Conservation (phyloP, 2,888 invertebrate genomes). For the Lacanobia wlatinum region DNA sequence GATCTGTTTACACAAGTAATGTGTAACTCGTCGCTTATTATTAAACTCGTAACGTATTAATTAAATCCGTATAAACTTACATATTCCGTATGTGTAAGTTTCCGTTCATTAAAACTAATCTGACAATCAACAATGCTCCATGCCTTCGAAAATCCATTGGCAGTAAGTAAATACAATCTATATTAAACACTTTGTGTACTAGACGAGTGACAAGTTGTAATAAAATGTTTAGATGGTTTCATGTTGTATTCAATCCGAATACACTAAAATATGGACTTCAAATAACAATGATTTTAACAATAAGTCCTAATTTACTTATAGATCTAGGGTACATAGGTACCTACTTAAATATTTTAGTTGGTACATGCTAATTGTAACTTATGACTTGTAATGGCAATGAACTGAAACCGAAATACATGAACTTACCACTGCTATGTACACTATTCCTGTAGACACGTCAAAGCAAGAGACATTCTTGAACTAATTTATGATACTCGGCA, state of each 20-base stretch:
- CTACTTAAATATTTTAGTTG: neutral
- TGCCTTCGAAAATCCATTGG: slow-evolving; percentile 12
- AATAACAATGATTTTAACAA: neutral
- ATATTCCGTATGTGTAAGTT: slow-evolving; percentile 12
- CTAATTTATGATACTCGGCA: slow-evolving; percentile 37
- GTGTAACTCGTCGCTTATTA: slow-evolving; percentile 26
- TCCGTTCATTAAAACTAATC: slow-evolving; percentile 34
- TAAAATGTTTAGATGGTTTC: neutral
- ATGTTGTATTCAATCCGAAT: neutral
- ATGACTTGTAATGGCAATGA: slow-evolving; percentile 34
- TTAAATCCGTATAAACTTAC: slow-evolving; percentile 29
- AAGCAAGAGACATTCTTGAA: slow-evolving; percentile 48
- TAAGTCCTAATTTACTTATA: neutral
- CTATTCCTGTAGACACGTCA: slow-evolving; percentile 31
- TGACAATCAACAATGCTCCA: slow-evolving; percentile 27
- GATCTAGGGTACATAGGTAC: neutral
- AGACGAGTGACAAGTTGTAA: neutral
- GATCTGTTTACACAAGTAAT: slow-evolving; percentile 11
- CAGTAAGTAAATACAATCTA: slow-evolving; percentile 23
- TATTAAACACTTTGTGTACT: slow-evolving; percentile 2
- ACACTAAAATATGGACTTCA: neutral
- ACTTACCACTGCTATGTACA: slow-evolving; percentile 53
- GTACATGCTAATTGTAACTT: neutral
- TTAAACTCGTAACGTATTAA: slow-evolving; percentile 17
- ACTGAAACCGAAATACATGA: slow-evolving; percentile 33